These are phyloP conservation scores for Gobius niger DNA, from an alignment of 2,113 vertebrate species.

Conservation along the genomic window DNA sequence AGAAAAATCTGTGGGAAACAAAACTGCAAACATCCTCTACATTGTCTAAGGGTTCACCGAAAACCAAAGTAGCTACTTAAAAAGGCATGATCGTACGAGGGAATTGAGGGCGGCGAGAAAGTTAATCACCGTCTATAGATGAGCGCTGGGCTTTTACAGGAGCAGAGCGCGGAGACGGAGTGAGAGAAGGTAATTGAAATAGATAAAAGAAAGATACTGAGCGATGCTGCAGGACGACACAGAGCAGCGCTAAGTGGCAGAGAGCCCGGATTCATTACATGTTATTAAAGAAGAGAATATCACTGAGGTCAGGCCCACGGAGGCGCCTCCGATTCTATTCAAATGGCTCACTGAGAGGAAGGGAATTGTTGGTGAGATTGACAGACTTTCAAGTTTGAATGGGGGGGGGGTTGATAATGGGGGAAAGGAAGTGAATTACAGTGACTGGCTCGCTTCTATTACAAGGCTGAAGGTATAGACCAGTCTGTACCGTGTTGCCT, in stretches of 20 bases:
- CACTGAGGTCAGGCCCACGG: slow-evolving; percentile 43
- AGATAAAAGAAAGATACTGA: slow-evolving; percentile 44
- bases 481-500: too few species aligned
- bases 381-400: not conserved
- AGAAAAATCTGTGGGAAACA: too few species aligned
- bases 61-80: not conserved
- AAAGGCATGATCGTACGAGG: not conserved
- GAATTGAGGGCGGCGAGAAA: slow-evolving; percentile 11
- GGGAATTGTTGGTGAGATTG: not conserved
- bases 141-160: slow-evolving; percentile 9
- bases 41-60: too few species aligned
- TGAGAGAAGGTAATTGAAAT: slow-evolving; percentile 37
- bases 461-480: too few species aligned
- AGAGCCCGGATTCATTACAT: slow-evolving; percentile 46
- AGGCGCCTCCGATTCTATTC: slow-evolving; percentile 43
- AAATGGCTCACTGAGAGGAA: slow-evolving; percentile 14
- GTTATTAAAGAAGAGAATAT: slow-evolving; percentile 42
- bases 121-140: slow-evolving; percentile 41
- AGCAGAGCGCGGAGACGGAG: slow-evolving; percentile 6
- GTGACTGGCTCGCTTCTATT: too few species aligned
- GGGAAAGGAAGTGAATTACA: not conserved
- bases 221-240: slow-evolving; percentile 4
- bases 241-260: slow-evolving; percentile 29
- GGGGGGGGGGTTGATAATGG: not conserved
- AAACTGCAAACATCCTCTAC: too few species aligned